phyloP scores from a whole-genome alignment of 2,797 vertebrate species.

The Enteromius paludinosus region DNA sequence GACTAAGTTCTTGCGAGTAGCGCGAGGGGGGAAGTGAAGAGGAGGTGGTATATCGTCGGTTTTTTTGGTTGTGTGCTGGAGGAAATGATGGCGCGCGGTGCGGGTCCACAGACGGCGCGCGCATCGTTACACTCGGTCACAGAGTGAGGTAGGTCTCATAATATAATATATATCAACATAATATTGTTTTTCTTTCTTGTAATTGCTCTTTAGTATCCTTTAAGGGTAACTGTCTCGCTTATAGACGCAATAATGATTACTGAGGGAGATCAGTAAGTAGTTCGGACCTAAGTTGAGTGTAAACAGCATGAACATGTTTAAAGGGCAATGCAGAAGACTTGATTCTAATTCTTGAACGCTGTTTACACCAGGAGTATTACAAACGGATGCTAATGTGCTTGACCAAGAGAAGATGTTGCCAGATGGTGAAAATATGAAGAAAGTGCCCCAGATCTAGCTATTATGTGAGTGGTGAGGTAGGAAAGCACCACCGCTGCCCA shows the following conservation, averaged over 20 bases:
- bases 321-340: neutral
- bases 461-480: conserved; percentile 40
- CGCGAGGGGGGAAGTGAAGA: neutral
- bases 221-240: neutral
- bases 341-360: neutral
- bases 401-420: neutral
- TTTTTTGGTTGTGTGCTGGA: conserved; percentile 62
- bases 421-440: conserved; percentile 33
- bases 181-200: conserved; percentile 56
- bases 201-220: neutral
- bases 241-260: neutral
- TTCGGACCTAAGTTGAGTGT: conserved; percentile 17
- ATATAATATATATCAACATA: conserved; percentile 51
- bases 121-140: conserved; percentile 62
- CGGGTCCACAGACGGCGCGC: conserved; percentile 76
- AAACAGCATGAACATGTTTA: neutral
- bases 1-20: conserved; percentile 19
- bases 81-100: conserved; percentile 83
- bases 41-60: neutral
- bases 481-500: conserved; percentile 53
- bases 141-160: conserved; percentile 65
- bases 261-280: neutral
- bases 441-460: conserved; percentile 65
- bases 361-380: neutral
- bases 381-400: too few species aligned